Percentiles rank a stretch among this genome's conserved stretches.
These are phyloP conservation scores for Eupithecia pulchellata DNA, from an alignment of 2,888 invertebrate genomes.

Conservation along the genomic window DNA sequence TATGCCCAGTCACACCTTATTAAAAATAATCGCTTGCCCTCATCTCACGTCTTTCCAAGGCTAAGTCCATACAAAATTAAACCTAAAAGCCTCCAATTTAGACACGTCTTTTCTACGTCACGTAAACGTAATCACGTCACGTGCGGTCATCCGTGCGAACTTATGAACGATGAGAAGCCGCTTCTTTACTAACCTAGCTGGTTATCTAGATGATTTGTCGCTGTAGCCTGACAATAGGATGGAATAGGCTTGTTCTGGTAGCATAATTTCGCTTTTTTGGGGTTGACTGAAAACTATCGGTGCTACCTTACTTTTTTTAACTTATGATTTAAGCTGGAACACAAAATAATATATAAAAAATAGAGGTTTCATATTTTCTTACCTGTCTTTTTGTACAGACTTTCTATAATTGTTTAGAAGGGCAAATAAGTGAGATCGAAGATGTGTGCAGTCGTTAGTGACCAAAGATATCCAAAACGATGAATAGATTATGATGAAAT, in stretches of 20 bases:
- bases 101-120: slow-evolving; percentile 14
- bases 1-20: neutral
- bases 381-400: no score
- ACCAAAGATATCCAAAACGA: no score
- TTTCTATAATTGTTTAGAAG: no score
- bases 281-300: no score
- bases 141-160: slow-evolving; percentile 28
- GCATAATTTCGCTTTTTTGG: no score
- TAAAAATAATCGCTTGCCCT: neutral
- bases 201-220: slow-evolving; percentile 12
- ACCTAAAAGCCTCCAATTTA: slow-evolving; percentile 7
- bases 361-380: no score
- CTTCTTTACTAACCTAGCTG: slow-evolving; percentile 10
- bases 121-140: slow-evolving; percentile 35
- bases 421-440: no score
- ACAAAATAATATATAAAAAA: no score
- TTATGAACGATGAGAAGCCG: slow-evolving; percentile 25
- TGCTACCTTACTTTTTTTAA: no score
- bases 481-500: no score
- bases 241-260: neutral
- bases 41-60: neutral
- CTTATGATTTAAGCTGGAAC: no score
- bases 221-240: slow-evolving; percentile 1
- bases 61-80: neutral
- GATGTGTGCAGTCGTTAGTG: no score